phyloP scores from a whole-genome alignment of 2,113 vertebrate genomes.

The Sula dactylatra region DNA sequence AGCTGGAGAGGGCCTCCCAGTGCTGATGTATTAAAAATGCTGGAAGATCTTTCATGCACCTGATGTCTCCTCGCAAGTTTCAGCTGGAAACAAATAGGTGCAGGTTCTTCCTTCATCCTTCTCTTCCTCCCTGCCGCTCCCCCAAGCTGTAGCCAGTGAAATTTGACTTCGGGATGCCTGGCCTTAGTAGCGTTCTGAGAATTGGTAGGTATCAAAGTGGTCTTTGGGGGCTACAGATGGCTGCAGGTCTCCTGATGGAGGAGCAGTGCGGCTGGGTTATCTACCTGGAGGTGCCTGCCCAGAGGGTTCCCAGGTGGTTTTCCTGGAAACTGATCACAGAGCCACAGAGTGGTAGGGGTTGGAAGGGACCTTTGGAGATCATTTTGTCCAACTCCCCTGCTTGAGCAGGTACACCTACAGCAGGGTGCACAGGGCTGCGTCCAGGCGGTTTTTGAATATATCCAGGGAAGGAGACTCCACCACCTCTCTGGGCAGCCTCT shows the following conservation, averaged over 20 bases:
- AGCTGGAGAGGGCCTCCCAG: background rate
- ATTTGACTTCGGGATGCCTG: background rate
- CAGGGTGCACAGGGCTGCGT: too few species aligned
- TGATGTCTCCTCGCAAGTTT: background rate
- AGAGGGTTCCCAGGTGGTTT: background rate
- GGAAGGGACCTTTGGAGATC: too few species aligned
- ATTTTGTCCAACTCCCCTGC: too few species aligned
- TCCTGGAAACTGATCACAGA: background rate
- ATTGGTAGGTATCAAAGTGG: background rate
- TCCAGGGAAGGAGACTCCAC: too few species aligned
- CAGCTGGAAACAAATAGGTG: background rate
- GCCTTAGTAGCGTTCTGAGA: background rate
- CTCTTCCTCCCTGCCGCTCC: background rate
- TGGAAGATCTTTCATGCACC: background rate
- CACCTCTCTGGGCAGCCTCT: too few species aligned
- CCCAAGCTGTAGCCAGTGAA: background rate
- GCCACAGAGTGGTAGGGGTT: too few species aligned
- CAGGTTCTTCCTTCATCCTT: background rate
- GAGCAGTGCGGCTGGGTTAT: background rate
- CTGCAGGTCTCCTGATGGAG: background rate
- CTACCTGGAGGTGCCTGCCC: background rate
- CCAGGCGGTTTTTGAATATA: too few species aligned
- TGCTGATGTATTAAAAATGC: background rate
- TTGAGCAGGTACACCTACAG: too few species aligned
- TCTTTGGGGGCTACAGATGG: background rate